Evolutionary conservation across 2,797 vertebrate genomes (phyloP), one percentile per base, ranked within the genome.

Genomic region (Takifugu rubripes): DNA sequence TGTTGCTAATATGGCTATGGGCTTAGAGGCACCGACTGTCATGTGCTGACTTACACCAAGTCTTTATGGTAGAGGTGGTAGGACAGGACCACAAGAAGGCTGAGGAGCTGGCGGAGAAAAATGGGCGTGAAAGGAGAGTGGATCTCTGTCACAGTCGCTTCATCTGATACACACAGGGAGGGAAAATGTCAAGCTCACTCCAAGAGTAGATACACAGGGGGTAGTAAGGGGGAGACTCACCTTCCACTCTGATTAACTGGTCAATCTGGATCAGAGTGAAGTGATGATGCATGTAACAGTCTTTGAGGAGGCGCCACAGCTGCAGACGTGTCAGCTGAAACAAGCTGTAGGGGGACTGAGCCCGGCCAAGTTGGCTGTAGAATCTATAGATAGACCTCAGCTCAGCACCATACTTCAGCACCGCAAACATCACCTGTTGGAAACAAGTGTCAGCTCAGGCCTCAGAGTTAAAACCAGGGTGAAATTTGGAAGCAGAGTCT

Each of bases 251-350:
- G 56, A 93, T 42, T 0, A 93, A 64, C 25, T 76, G 82, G 65
- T 96, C 93, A 59, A 95, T 83, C 47, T 93, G 89, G 0, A 87
- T 87, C 3, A 97, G 89, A 1, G 87, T 94, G 54, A 89, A 1
- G 12, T 90, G 89, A 52, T 88, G 91, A 63, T 96, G 93, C 40
- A 95, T 66, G 6, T 49, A 60, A 50, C 96, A 97, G 66, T 99
- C 96, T 84, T 94, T 96, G 29, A 99, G 87, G 70, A 99, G 91
- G 36, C 92, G 90, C 93, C 95, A 97, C 54, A 97, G 92, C 50
- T 95, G 94, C 66, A 98, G 81, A 54, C 86, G 90, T 15, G 86
- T 92, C 83, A 99, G 88, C 67, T 87, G 63, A 64, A 90, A 93
- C 51, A 82, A 80, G 66, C 93, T 91, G 27, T 93, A 93, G 2